A percentile compares a stretch with the other conserved stretches of the same genome.
Evolutionary conservation across 2,888 invertebrate species (phyloP).

Genomic region (Tetranychus piercei): DNA sequence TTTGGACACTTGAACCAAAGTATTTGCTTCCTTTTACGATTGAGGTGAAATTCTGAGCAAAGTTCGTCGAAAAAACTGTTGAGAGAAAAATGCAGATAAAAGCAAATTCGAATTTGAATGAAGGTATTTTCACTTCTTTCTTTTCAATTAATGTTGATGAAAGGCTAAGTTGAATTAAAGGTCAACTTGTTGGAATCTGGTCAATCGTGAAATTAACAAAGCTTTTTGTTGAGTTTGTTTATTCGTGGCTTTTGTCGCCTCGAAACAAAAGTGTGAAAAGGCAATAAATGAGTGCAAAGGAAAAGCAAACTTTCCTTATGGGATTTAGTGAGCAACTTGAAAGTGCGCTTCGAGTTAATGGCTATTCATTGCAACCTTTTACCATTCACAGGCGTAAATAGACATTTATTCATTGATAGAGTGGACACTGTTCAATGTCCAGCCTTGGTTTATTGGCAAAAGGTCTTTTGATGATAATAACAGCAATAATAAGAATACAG

Average conservation of each 20-base stretch:
- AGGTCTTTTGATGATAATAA: not conserved
- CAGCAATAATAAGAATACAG: not conserved
- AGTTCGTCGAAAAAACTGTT: no score
- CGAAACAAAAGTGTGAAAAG: not conserved
- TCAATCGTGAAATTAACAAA: not conserved
- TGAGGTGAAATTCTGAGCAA: no score
- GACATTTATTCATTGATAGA: not conserved
- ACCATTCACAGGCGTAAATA: not conserved
- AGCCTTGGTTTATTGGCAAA: not conserved
- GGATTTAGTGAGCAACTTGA: not conserved
- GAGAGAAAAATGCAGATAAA: no score
- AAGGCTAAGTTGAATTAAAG: no score
- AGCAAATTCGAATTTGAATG: no score
- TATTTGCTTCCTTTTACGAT: no score
- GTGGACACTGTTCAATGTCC: not conserved
- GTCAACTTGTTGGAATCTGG: not conserved
- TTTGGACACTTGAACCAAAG: no score
- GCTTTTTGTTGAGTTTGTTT: not conserved
- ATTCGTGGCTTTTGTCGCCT: not conserved
- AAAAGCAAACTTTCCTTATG: not conserved
- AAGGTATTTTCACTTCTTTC: no score
- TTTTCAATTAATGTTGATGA: no score
- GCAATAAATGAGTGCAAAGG: not conserved
- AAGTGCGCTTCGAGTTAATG: no score
- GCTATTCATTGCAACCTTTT: no score